Conservation (phyloP, 2,888 invertebrate species). For the Flabesymbios commensalis region DNA sequence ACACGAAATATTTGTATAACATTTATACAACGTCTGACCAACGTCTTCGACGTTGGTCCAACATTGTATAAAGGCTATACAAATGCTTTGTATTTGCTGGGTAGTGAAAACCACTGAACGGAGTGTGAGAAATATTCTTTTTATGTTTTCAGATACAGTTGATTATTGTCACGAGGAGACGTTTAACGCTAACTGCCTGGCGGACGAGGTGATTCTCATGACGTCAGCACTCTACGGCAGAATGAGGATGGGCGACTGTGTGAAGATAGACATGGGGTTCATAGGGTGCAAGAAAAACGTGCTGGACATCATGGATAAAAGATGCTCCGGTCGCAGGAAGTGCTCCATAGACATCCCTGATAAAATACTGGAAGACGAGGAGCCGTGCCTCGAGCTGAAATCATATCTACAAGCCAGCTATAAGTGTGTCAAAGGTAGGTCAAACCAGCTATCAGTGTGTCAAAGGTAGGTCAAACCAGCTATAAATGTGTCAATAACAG, state of each 20-base stretch:
- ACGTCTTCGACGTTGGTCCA: no score
- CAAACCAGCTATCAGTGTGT: neutral
- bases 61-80: no score
- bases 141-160: no score
- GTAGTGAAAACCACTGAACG: no score
- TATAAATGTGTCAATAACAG: no score
- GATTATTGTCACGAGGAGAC: conserved; percentile 3
- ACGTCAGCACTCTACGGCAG: conserved; percentile 26
- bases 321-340: conserved; percentile 26
- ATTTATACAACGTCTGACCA: no score
- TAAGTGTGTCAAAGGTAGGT: conserved; percentile 28
- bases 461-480: no score
- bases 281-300: conserved; percentile 30
- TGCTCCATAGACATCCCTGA: conserved; percentile 27
- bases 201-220: conserved; percentile 1
- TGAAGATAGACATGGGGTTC: conserved; percentile 28
- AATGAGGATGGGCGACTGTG: conserved; percentile 28
- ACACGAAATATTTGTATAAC: no score
- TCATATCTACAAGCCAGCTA: conserved; percentile 30
- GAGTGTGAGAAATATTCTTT: no score
- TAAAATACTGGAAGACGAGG: conserved; percentile 14
- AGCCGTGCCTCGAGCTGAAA: conserved; percentile 30
- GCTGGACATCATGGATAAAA: conserved; percentile 19
- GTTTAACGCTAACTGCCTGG: neutral
- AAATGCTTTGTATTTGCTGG: no score